phyloP scores from a whole-genome alignment of 2,797 vertebrate species.

The Acanthurus tractus region DNA sequence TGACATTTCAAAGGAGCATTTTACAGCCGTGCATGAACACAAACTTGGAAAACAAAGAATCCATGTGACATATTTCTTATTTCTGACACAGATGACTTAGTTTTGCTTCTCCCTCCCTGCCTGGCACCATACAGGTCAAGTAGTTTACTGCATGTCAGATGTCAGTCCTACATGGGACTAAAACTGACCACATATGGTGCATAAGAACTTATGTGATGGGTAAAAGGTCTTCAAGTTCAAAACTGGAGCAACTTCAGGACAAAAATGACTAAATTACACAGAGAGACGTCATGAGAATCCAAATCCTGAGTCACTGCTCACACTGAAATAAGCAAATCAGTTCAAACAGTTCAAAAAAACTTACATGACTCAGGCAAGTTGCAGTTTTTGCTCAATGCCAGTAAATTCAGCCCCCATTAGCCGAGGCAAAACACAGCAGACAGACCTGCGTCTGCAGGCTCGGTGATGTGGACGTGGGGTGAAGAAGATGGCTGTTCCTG shows the following conservation, averaged over 20 bases:
- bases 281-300: background rate
- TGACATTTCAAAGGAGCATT: background rate
- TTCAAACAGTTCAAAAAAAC: background rate
- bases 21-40: background rate
- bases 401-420: constrained; percentile 1
- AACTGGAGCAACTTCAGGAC: background rate
- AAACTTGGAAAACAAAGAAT: background rate
- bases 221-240: too few species aligned
- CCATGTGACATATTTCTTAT: background rate
- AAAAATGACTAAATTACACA: background rate
- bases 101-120: background rate
- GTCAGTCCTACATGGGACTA: background rate
- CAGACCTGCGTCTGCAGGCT: background rate
- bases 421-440: constrained; percentile 2
- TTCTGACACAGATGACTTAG: background rate
- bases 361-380: background rate
- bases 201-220: background rate
- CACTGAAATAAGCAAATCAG: background rate
- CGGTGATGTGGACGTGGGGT: constrained; percentile 14
- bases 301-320: background rate
- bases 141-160: background rate
- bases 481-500: constrained; percentile 2
- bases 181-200: background rate
- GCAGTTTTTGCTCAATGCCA: constrained; percentile 3
- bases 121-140: background rate